A percentile compares a stretch with the other conserved stretches of the same genome.
These are phyloP conservation scores for Petrocephalus sullivani DNA, from an alignment of 2,797 vertebrate genomes.

Conservation along the genomic window DNA sequence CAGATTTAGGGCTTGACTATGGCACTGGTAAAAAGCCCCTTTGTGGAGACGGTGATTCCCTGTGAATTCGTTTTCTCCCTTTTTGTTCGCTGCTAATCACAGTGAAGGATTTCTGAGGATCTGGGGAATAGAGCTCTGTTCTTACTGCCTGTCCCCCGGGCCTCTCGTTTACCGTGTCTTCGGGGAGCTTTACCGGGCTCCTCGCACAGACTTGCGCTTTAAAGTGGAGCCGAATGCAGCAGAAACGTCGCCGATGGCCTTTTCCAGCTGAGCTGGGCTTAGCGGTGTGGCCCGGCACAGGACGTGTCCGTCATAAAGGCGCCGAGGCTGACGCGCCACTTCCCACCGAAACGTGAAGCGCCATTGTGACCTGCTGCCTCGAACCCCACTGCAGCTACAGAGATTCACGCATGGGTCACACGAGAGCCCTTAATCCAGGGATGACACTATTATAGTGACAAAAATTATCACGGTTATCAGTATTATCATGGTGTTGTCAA, in stretches of 20 bases:
- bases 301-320: neutral
- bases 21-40: conserved; percentile 2
- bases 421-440: neutral
- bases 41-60: conserved; percentile 17
- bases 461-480: neutral
- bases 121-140: conserved; percentile 20
- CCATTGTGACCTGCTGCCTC: neutral
- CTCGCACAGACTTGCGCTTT: neutral
- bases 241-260: neutral
- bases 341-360: neutral
- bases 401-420: neutral
- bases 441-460: neutral
- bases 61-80: conserved; percentile 17
- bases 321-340: neutral
- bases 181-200: neutral
- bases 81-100: conserved; percentile 26
- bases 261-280: neutral
- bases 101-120: conserved; percentile 22
- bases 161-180: neutral
- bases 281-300: neutral
- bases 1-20: conserved; percentile 22
- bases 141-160: conserved; percentile 21
- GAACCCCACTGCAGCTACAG: neutral
- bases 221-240: neutral
- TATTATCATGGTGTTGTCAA: neutral